Evolutionary conservation across 2,113 vertebrate species (phyloP), one percentile per base, ranked within the genome.

Genomic region (Alaudala cheleensis): DNA sequence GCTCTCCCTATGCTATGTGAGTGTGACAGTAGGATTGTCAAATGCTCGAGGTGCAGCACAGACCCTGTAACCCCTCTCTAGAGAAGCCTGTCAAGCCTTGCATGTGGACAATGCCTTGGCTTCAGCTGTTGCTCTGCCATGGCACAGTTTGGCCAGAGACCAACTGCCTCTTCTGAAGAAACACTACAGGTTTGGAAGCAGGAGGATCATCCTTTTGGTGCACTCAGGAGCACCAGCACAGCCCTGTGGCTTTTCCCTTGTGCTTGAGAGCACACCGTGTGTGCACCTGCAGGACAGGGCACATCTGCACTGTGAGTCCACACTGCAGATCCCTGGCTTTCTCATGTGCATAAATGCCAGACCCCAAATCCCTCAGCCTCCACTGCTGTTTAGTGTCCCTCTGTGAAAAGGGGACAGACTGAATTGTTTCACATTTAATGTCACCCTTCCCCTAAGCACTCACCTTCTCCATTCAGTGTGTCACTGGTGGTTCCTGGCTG

Each of bases 261-360:
- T 39, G 67, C 64, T 34, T n/a, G 44, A 69, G 40, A 57, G 34
- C 9, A 1, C 23, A 15, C 11, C 4, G 0, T 4, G 2, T 62
- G 11, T 28, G 8, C 23, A 39, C 2, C 66, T 37, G 34, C 56
- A 71, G 42, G 61, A 58, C 65, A 40, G 31, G 26, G 18, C 65
- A 45, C 1, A 0, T 47, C 49, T 45, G 40, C 29, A 10, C n/a
- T n/a, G 24, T 15, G 25, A 16, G n/a, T 58, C 71, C 37, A 60
- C 13, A 4, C 5, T 31, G 50, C 31, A 77, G 18, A 37, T 9
- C 25, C 79, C 44, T 54, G 47, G 14, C 34, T 84, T 62, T 58
- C 69, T 53, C 1, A 0, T 26, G 34, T 11, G 54, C 2, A 2
- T 14, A 42, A 42, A 39, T 28, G 34, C 50, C 28, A 53, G 40